Conservation (phyloP, 2,113 vertebrate species). For the Chloroceryle aenea region DNA sequence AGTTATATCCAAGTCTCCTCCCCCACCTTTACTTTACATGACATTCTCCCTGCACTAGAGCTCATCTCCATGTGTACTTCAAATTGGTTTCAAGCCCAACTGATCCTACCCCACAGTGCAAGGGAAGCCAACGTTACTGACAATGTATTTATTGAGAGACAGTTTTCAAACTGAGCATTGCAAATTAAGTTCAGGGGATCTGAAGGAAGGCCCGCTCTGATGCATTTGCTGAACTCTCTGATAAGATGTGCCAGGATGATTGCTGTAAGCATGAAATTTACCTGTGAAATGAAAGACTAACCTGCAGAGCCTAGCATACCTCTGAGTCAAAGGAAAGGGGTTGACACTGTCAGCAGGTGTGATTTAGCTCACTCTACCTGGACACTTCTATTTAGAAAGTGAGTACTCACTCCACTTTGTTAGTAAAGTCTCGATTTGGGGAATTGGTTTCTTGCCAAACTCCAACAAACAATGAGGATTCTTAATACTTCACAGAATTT, state of each 20-base stretch:
- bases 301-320: not conserved
- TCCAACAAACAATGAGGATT: not conserved
- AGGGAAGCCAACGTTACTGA: not conserved
- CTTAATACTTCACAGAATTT: not conserved
- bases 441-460: not conserved
- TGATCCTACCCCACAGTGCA: fast-evolving
- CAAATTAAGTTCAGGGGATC: not conserved
- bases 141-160: not conserved
- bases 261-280: not conserved
- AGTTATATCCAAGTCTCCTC: not conserved
- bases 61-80: not conserved
- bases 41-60: not conserved
- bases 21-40: not conserved
- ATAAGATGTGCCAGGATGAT: not conserved
- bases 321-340: not conserved
- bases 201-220: not conserved
- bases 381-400: not conserved
- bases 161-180: not conserved
- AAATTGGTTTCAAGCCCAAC: not conserved
- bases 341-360: not conserved
- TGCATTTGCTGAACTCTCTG: not conserved
- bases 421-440: not conserved
- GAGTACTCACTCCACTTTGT: not conserved
- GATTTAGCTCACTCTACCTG: not conserved
- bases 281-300: not conserved